These are phyloP conservation scores for Amphipyra tragopoginis DNA, from an alignment of 2,888 invertebrate genomes.

Conservation along the genomic window DNA sequence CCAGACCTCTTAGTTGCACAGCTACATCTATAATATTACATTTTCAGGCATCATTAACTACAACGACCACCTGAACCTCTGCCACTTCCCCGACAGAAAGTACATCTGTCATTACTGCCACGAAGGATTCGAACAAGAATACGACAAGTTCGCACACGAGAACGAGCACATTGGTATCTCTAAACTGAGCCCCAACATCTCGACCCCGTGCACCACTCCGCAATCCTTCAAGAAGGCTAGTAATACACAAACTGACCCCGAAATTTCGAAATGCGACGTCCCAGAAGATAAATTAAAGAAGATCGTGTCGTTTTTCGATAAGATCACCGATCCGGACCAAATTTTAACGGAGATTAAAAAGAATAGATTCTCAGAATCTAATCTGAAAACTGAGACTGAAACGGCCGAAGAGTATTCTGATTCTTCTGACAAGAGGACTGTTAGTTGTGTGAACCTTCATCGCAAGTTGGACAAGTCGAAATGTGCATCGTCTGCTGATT, in stretches of 20 bases:
- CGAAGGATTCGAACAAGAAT: slow-evolving; percentile 77
- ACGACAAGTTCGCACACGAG: slow-evolving; percentile 76
- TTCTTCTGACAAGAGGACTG: slow-evolving; percentile 66
- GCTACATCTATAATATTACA: too few species aligned
- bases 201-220: slow-evolving; percentile 45
- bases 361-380: slow-evolving; percentile 67
- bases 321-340: slow-evolving; percentile 73
- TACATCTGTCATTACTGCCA: slow-evolving; percentile 82
- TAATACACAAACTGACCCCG: slow-evolving; percentile 78
- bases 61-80: slow-evolving; percentile 83
- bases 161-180: slow-evolving; percentile 81
- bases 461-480: slow-evolving; percentile 48
- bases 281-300: slow-evolving; percentile 83
- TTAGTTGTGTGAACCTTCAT: slow-evolving; percentile 67
- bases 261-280: slow-evolving; percentile 60
- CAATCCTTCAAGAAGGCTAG: slow-evolving; percentile 64
- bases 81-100: slow-evolving; percentile 78
- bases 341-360: slow-evolving; percentile 71
- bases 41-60: slow-evolving; percentile 84
- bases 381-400: slow-evolving; percentile 59
- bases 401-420: slow-evolving; percentile 52
- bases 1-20: too few species aligned
- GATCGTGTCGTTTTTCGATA: slow-evolving; percentile 84
- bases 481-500: slow-evolving; percentile 53
- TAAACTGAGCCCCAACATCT: slow-evolving; percentile 61